These are phyloP conservation scores for Selenia dentaria DNA, from an alignment of 2,888 invertebrate genomes.

Conservation along the genomic window DNA sequence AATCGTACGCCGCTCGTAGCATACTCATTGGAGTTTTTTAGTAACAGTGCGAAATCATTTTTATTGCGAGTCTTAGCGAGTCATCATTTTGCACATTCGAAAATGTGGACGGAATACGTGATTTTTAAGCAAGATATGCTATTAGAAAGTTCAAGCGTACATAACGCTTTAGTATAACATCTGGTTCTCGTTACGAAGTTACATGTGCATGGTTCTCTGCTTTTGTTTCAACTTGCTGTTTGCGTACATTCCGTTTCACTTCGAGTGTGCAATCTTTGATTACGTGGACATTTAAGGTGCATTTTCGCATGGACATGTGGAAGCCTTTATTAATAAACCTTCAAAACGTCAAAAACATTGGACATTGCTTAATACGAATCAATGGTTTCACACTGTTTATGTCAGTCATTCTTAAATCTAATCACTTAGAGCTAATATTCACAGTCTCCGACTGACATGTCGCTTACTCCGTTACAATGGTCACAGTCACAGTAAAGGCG, in stretches of 20 bases:
- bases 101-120: constrained; percentile 80
- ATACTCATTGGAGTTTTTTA: constrained; percentile 40
- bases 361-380: constrained; percentile 31
- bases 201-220: not conserved
- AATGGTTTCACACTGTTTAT: constrained; percentile 67
- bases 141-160: constrained; percentile 8
- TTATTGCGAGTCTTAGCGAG: constrained; percentile 31
- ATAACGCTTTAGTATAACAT: constrained; percentile 6
- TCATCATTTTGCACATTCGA: constrained; percentile 61
- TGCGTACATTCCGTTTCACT: constrained; percentile 4
- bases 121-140: constrained; percentile 17
- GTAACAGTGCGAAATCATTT: constrained; percentile 67
- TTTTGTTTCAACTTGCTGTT: not conserved
- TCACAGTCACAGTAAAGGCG: constrained; percentile 73
- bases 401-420: constrained; percentile 68
- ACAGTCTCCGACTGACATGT: constrained; percentile 74
- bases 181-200: not conserved
- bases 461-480: constrained; percentile 45
- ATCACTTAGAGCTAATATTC: constrained; percentile 62
- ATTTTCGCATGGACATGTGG: not conserved
- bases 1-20: constrained; percentile 23
- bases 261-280: constrained; percentile 11
- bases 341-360: constrained; percentile 17
- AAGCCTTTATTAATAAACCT: constrained; percentile 13
- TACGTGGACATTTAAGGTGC: not conserved